A percentile compares a stretch with the other conserved stretches of the same genome.
Conservation (phyloP, 2,113 vertebrate genomes). For the Ardeotis arabs region DNA sequence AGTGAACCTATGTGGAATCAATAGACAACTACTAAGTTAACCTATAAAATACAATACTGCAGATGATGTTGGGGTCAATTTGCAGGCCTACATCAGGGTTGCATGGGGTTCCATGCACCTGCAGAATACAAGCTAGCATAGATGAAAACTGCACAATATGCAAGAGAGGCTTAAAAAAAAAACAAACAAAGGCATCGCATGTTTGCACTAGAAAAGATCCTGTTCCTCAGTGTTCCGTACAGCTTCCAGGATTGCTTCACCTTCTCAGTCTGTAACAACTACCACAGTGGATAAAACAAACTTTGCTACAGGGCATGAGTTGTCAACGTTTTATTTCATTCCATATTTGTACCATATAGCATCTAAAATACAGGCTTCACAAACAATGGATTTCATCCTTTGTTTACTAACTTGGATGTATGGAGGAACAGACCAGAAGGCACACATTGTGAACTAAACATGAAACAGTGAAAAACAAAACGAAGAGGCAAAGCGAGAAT, state of each 20-base stretch:
- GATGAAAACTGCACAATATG: neutral
- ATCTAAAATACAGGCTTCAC: neutral
- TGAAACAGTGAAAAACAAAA: neutral
- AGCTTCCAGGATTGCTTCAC: neutral
- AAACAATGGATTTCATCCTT: neutral
- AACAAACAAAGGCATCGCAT: accelerated
- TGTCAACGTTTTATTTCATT: neutral
- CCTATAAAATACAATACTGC: neutral
- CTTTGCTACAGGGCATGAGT: neutral
- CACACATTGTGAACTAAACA: neutral
- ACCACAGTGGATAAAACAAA: neutral
- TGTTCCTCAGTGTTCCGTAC: neutral
- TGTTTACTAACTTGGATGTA: neutral
- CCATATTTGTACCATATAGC: neutral
- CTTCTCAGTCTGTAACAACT: neutral
- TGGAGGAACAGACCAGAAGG: neutral
- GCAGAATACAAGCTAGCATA: neutral
- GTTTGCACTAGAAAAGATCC: neutral
- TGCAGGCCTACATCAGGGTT: neutral
- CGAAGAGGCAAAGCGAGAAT: neutral
- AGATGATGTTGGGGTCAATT: neutral
- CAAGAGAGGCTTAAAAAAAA: neutral
- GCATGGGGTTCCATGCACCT: neutral
- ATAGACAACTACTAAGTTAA: neutral
- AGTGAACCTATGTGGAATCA: neutral